These are phyloP conservation scores for Telmatochromis brachygnathus DNA, from an alignment of 2,113 vertebrate species.

Conservation along the genomic window DNA sequence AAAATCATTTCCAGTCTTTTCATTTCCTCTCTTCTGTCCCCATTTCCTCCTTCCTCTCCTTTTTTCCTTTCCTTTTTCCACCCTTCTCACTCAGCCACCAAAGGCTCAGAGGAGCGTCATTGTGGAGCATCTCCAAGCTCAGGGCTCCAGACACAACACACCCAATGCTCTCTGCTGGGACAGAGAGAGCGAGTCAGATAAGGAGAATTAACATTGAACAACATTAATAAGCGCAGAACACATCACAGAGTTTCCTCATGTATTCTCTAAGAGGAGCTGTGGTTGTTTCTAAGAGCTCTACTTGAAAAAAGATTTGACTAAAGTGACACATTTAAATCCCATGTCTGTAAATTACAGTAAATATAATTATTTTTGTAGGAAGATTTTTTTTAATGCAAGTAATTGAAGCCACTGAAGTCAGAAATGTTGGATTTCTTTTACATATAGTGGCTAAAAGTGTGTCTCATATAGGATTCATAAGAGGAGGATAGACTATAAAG, in stretches of 20 bases:
- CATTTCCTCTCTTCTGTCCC: neutral
- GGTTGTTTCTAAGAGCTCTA: neutral
- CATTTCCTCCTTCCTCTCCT: neutral
- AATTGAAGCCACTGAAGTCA: neutral
- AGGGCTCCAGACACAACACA: slow-evolving; percentile 52
- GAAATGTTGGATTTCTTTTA: neutral
- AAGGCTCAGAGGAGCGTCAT: slow-evolving; percentile 52
- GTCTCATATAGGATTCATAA: neutral
- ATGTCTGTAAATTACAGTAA: neutral
- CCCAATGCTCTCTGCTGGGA: neutral
- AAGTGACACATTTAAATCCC: neutral
- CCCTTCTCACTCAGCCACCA: neutral
- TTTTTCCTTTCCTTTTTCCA: neutral
- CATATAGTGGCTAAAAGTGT: neutral
- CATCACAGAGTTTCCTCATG: neutral
- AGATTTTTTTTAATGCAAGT: neutral
- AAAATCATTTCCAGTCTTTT: neutral
- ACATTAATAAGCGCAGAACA: neutral
- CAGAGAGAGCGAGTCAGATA: neutral
- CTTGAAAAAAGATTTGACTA: neutral
- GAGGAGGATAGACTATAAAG: accelerated
- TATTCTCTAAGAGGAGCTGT: neutral
- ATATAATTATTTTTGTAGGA: neutral
- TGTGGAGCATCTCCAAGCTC: slow-evolving; percentile 44
- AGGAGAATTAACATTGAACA: neutral